A percentile compares a stretch with the other conserved stretches of the same genome.
These are phyloP conservation scores for Ceratina australensis DNA, from an alignment of 1,140 invertebrate species.

Conservation along the genomic window DNA sequence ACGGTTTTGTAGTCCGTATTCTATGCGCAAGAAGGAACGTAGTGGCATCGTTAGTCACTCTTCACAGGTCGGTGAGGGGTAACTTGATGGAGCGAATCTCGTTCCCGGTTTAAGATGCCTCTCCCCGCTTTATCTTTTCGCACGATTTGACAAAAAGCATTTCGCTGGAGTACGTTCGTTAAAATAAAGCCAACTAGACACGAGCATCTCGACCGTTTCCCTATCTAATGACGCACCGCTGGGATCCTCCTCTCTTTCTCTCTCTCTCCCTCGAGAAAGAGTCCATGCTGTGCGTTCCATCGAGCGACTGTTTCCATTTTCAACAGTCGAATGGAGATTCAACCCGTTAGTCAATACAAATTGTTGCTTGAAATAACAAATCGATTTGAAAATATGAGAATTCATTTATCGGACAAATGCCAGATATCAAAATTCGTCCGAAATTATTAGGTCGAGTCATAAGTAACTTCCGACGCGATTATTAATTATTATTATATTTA, in stretches of 20 bases:
- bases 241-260: neutral
- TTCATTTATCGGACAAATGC: no score
- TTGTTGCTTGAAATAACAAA: neutral
- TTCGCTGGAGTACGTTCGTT: conserved; percentile 34
- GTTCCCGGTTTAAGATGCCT: conserved; percentile 52
- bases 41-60: conserved; percentile 43
- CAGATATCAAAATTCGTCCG: no score
- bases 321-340: neutral
- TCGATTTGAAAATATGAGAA: no score
- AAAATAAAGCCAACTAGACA: conserved; percentile 57
- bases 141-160: conserved; percentile 67
- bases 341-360: neutral
- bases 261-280: no score
- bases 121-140: conserved; percentile 66
- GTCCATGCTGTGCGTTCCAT: neutral
- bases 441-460: no score
- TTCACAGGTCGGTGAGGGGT: conserved; percentile 25
- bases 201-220: neutral
- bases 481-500: no score
- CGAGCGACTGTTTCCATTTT: neutral
- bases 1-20: conserved; percentile 10
- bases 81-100: conserved; percentile 47
- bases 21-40: conserved; percentile 22
- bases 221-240: conserved; percentile 34
- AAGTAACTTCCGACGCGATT: no score